Base-by-base conservation (phyloP, 2,888 invertebrate genomes). In the Drosophila fulvimacula region DNA sequence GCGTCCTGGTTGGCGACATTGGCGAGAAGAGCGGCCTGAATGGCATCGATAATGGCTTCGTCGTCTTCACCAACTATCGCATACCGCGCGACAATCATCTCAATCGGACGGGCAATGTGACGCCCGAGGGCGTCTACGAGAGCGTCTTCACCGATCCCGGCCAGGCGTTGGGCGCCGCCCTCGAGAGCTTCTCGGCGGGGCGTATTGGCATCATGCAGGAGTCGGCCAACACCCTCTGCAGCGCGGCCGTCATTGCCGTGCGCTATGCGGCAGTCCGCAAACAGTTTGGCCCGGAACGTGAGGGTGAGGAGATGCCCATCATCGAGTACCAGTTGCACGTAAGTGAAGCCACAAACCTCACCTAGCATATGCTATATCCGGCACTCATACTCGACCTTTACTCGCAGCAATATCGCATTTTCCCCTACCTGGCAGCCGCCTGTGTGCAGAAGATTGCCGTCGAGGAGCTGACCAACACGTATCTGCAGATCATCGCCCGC, bases 11-110 rank as follows among this genome's bases (percentile, higher is more conserved):
- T 0, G 98, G 98, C 0, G 98, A 98, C 88, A 96, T 98, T 94
- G 98, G 98, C 0, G 97, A 97, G 92, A 98, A 98, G 93, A 95
- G 96, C 52, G 98, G 98, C 10, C 94, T 97, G 55, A 96, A 98
- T 91, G 98, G 97, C 5, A 95, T 98, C 68, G 98, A 98, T 92
- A 98, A 98, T 92, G 98, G 98, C 13, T 98, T 97, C 91, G 94
- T 97, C 74, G 95, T 97, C 93, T 98, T 98, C 93, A 95, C 96
- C 90, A 95, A 97, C 84, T 97, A 97, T 92, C 94, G 96, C 88
- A 96, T 98, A 92, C 97, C 98, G 1, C 94, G 96, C 58, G 96
- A 96, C 88, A 96, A 96, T 91, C 93, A 98, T 0, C 93, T 98
- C 59, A 98, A 98, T 92, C 94, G 96, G 81, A 97, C 96, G 0